Conservation (phyloP, 2,113 vertebrate species). For the Oriolus oriolus region DNA sequence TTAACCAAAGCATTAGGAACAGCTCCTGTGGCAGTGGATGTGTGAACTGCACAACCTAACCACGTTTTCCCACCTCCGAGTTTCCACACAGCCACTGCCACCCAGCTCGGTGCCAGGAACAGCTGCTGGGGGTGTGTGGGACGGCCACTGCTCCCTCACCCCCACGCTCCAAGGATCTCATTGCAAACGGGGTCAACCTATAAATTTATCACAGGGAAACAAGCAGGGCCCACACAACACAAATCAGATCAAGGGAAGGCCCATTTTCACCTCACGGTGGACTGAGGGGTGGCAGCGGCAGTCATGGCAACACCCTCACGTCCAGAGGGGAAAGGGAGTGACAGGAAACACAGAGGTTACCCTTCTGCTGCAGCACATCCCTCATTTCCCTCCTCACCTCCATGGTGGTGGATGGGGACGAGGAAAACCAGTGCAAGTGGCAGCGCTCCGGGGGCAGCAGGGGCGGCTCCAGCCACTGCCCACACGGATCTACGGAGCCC, state of each 20-base stretch:
- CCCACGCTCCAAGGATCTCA: fast-evolving
- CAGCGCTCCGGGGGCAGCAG: neutral
- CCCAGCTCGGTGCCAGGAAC: fast-evolving
- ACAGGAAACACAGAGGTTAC: neutral
- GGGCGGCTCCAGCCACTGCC: fast-evolving
- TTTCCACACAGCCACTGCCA: fast-evolving
- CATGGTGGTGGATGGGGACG: fast-evolving
- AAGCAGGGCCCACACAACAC: neutral
- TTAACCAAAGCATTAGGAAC: neutral
- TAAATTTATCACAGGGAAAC: neutral
- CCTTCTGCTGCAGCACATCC: neutral
- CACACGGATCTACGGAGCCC: fast-evolving
- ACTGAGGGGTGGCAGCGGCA: fast-evolving
- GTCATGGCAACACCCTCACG: fast-evolving
- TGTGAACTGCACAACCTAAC: fast-evolving
- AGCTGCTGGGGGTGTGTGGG: fast-evolving
- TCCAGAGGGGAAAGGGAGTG: neutral
- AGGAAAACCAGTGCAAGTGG: neutral
- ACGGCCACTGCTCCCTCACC: fast-evolving
- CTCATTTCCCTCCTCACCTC: neutral
- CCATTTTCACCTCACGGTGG: fast-evolving
- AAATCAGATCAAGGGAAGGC: neutral
- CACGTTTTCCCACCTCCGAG: fast-evolving
- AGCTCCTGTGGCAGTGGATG: neutral
- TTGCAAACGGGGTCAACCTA: neutral